Conservation (phyloP, 2,797 vertebrate species). For the Sebastes oblongus region DNA sequence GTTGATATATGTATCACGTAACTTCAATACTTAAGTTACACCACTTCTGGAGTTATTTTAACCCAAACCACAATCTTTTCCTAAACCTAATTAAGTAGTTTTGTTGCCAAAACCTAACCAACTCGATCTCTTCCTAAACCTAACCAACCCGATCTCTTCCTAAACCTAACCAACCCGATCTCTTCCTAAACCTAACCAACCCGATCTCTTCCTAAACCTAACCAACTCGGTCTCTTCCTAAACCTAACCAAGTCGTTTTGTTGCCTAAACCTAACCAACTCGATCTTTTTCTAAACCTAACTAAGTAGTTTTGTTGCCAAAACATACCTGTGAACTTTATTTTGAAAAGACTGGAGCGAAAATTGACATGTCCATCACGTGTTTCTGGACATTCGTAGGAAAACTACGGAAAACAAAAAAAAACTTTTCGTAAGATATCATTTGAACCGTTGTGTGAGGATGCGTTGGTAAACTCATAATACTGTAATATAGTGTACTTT, state of each 20-base stretch:
- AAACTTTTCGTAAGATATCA: not conserved
- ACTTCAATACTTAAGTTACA: no score
- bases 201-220: not conserved
- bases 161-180: not conserved
- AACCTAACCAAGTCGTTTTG: no score
- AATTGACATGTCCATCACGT: not conserved
- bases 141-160: not conserved
- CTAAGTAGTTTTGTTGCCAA: not conserved
- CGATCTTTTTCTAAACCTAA: no score
- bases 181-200: not conserved
- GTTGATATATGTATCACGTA: no score
- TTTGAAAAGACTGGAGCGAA: no score
- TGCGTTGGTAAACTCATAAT: not conserved
- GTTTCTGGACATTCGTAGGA: not conserved
- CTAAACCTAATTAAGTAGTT: not conserved
- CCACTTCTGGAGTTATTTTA: not conserved
- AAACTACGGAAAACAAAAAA: not conserved
- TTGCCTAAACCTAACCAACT: no score
- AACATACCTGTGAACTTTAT: not conserved
- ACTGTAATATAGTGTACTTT: not conserved
- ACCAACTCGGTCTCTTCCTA: no score
- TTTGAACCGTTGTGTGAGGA: rapidly evolving
- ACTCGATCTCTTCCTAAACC: not conserved
- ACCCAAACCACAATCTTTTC: not conserved
- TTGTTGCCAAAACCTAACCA: no score